phyloP scores from a whole-genome alignment of 2,888 invertebrate genomes.

The Morinoia aosen region DNA sequence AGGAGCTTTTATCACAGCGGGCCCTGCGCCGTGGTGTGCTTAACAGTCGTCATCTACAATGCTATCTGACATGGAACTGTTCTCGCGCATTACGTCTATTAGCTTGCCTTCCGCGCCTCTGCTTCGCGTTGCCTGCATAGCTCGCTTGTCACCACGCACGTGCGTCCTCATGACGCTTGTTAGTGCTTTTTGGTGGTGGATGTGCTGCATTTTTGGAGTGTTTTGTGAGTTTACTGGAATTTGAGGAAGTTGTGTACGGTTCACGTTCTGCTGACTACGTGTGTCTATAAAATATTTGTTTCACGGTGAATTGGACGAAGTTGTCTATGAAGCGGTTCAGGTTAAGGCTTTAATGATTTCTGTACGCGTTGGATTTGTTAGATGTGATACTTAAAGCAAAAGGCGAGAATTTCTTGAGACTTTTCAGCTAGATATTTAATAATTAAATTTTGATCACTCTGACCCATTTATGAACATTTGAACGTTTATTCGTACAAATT shows the following conservation, averaged over 20 bases:
- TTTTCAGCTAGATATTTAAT: too few species aligned
- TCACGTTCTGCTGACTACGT: neutral
- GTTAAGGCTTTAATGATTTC: too few species aligned
- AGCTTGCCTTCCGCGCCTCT: constrained; percentile 18
- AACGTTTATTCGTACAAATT: too few species aligned
- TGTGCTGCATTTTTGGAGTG: neutral
- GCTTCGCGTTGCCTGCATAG: neutral
- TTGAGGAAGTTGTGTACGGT: neutral
- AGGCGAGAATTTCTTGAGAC: too few species aligned
- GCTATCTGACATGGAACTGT: constrained; percentile 52
- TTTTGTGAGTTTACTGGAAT: neutral
- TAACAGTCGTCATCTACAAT: constrained; percentile 35
- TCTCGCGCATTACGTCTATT: constrained; percentile 40
- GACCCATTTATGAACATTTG: too few species aligned
- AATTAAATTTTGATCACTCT: too few species aligned
- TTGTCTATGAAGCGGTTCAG: neutral
- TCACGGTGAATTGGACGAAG: neutral
- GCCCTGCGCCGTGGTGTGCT: neutral
- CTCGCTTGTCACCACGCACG: neutral
- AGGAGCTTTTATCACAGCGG: constrained; percentile 38
- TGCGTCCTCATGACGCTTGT: neutral
- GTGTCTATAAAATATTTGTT: neutral
- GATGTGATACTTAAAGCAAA: too few species aligned
- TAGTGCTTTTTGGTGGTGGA: neutral
- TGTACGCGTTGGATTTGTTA: too few species aligned